Conservation (phyloP, 92 coral and sea anemone genomes). For the Parazoanthus swiftii region DNA sequence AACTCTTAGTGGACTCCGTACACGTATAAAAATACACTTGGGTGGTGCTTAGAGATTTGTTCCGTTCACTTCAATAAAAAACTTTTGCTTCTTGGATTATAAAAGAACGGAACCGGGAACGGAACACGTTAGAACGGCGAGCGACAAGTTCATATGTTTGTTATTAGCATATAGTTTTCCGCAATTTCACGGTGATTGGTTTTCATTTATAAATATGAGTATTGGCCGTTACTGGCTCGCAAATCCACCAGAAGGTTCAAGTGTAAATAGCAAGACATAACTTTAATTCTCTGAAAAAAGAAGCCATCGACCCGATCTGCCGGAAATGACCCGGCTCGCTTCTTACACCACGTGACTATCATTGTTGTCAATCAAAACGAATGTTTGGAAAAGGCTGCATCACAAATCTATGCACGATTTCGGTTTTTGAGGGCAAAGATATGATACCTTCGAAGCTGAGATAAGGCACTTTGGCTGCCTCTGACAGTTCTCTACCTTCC, state of each 20-base stretch:
- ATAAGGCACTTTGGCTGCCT: slow-evolving; percentile 51
- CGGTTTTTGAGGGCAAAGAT: slow-evolving; percentile 32
- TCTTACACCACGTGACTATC: slow-evolving; percentile 67
- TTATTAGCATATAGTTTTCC: neutral
- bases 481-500: slow-evolving; percentile 8
- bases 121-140: neutral
- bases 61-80: neutral
- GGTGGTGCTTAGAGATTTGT: no score
- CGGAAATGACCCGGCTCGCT: slow-evolving; percentile 10
- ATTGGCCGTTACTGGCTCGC: neutral
- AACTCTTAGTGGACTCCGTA: no score
- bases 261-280: neutral
- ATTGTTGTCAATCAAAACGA: slow-evolving; percentile 72
- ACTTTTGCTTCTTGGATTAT: no score
- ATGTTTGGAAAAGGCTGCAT: slow-evolving; percentile 50
- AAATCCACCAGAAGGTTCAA: neutral
- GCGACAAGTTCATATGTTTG: neutral
- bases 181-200: neutral
- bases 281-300: neutral
- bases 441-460: slow-evolving; percentile 55
- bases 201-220: no score
- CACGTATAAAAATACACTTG: no score
- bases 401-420: slow-evolving; percentile 39
- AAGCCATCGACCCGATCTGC: neutral
- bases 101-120: neutral